These are phyloP conservation scores for Mesocentrotus franciscanus DNA, from an alignment of 53 echinoderm and acorn worm genomes.

Conservation along the genomic window DNA sequence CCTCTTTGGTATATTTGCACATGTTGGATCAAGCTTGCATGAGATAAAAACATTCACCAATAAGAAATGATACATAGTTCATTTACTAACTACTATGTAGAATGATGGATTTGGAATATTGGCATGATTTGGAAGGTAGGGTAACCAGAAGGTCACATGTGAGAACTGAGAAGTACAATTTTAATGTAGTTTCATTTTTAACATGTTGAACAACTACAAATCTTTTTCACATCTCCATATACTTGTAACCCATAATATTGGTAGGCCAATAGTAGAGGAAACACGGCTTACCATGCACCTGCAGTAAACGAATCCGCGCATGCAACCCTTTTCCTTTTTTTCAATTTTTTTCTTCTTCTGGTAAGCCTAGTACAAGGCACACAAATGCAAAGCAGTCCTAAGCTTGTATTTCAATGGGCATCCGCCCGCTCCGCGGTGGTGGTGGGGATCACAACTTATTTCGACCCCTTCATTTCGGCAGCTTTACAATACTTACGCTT, in stretches of 20 bases:
- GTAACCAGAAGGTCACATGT: too few relatives aligned
- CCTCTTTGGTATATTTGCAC: too few relatives aligned
- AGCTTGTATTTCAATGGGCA: constrained; percentile 54
- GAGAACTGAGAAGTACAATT: too few relatives aligned
- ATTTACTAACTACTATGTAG: too few relatives aligned
- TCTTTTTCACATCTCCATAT: too few relatives aligned
- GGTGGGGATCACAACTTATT: constrained; percentile 28
- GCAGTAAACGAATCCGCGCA: constrained; percentile 16
- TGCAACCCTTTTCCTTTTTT: background rate
- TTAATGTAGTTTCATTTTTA: too few relatives aligned
- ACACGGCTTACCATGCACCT: background rate
- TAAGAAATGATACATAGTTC: too few relatives aligned
- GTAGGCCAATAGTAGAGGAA: background rate
- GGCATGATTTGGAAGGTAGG: too few relatives aligned
- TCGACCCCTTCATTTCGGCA: background rate
- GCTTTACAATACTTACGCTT: constrained; percentile 60
- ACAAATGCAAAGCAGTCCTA: constrained; percentile 50
- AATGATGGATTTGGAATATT: too few relatives aligned
- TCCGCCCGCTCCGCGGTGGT: constrained; percentile 29
- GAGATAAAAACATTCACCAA: too few relatives aligned
- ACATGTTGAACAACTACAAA: too few relatives aligned
- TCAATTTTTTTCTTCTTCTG: background rate
- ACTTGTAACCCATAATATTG: background rate
- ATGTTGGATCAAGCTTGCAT: too few relatives aligned
- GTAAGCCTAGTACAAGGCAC: constrained; percentile 6